Evolutionary conservation across 1,140 invertebrate species (phyloP), one percentile per base, ranked within the genome.

Genomic region (Drosophila orosa): DNA sequence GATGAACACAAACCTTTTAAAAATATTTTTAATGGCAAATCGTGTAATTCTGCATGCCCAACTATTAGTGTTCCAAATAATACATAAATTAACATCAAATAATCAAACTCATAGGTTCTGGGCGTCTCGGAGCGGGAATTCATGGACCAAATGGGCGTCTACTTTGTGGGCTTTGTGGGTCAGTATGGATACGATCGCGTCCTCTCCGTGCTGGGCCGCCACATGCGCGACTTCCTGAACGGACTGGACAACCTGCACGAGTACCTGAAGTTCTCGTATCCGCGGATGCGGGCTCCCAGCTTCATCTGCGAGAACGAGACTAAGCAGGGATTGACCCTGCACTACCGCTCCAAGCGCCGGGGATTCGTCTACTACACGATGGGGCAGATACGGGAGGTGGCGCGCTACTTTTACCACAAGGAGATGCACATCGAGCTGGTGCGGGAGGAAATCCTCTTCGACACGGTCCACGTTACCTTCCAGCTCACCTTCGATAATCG

Each of bases 241-340:
- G 98, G 98, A 54, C 93, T 99, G 76, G 98, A 99, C 92, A 99
- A 99, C 93, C 94, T 99, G 29, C 98, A 99, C 92, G 98, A 99
- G 92, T 99, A 99, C 92, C 93, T 99, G 3, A 98, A 98, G 92
- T 98, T 99, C 93, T 98, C 97, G 25, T 99, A 99, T 92, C 98
- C 98, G 0, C 94, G 97, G 80, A 96, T 98, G 95, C 81, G 91
- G 68, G 97, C 98, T 0, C 98, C 98, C 1, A 98, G 97, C 57
- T 99, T 99, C 91, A 98, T 98, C 78, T 98, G 98, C 87, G 98
- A 99, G 92, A 97, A 98, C 87, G 98, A 99, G 92, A 97, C 97
- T 0, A 94, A 96, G 54, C 95, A 96, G 90, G 98, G 98, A 4
- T 93, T 99, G 44, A 98, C 97, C 1, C 93, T 99, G 37, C 98